Evolutionary conservation across 37 sponge, comb jelly and placozoan species (phyloP), one percentile per base, ranked within the genome.

Genomic region (Agelas oroides): DNA sequence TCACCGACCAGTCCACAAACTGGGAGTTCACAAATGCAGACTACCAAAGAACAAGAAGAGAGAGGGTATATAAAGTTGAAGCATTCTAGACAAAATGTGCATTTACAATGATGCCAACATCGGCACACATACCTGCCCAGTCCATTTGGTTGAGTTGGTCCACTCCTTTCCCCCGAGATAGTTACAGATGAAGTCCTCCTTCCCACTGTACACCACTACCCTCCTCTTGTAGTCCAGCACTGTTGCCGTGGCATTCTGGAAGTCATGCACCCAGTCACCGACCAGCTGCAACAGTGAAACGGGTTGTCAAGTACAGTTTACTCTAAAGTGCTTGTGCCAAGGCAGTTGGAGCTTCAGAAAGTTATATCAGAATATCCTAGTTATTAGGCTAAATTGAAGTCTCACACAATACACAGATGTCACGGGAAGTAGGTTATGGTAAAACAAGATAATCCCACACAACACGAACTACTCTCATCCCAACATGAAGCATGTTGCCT

Each of bases 121-220:
- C n/a, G n/a, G n/a, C n/a, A n/a, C n/a, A n/a, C 71, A 59, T 30
- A 70, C 84, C 68, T 86, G 77, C 20, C 86, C 85, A 23, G 11
- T 76, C 94, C 94, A 94, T 38, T 87, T 73, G 18, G 87, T 94
- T 0, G 77, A 36, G 24, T 76, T 68, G 57, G 80, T 73, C 94
- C 94, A 94, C 55, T 77, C 84, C 66, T 30, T 24, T 21, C 91
- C 91, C 53, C 94, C 94, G 21, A 90, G 21, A 37, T 94, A 94
- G 75, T 94, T 94, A 62, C 94, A 89, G 20, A 94, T 77, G 70
- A 58, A 90, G 63, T 94, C 94, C 24, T 94, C 89, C 41, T 94
- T 94, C 28, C 94, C 94, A 32, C 84, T 89, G 83, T 94, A 94
- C 69, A 90, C 94, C 30, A 94, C 25, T 19, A 94, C 94, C 37